Base-by-base conservation (phyloP, 2,113 vertebrate genomes). In the Fukomys damarensis region DNA sequence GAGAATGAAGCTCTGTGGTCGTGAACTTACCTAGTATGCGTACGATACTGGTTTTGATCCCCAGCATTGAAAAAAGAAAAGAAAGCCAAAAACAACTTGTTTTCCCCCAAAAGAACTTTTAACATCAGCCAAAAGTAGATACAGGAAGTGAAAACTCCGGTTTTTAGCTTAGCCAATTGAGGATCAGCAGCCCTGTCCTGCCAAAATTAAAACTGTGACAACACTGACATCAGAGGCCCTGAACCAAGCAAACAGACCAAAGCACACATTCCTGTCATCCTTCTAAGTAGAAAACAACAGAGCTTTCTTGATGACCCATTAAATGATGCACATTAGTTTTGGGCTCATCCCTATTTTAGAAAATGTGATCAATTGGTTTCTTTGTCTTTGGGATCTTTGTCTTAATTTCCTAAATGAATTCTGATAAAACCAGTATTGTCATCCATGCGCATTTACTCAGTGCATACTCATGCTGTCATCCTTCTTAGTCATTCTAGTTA, bases 401-500 rank as follows among this genome's bases (percentile, higher is more conserved):
- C 28, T 65, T 88, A 89, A 63, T 89, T 89, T 89, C 24, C 1
- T 68, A 95, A 92, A 89, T 94, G 66, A 94, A 94, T 79, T 86
- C 41, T 91, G 54, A 41, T 83, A 92, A 92, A 80, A 41, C 49
- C 35, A 2, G 46, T 30, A 46, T 70, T 83, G 30, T 68, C 68
- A 72, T 94, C 32, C 70, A 14, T 70, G 86, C 46, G 10, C 61
- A 38, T 79, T 81, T 94, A 85, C 88, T 77, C 20, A 87, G 13
- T 38, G 3, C 4, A 24, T 38, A 38, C 6, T 89, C 38, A 79
- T 6, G 19, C 46, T 72, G 5, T 56, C 4, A 84, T 83, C 38
- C n/a, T 94, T 77, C 8, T 84, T 92, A 58, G 43, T 97, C 70
- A 93, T 41, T 49, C 38, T 41, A 7, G 46, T 19, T 91, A 43